These are phyloP conservation scores for Biston betularia DNA, from an alignment of 2,888 invertebrate species.

Conservation along the genomic window DNA sequence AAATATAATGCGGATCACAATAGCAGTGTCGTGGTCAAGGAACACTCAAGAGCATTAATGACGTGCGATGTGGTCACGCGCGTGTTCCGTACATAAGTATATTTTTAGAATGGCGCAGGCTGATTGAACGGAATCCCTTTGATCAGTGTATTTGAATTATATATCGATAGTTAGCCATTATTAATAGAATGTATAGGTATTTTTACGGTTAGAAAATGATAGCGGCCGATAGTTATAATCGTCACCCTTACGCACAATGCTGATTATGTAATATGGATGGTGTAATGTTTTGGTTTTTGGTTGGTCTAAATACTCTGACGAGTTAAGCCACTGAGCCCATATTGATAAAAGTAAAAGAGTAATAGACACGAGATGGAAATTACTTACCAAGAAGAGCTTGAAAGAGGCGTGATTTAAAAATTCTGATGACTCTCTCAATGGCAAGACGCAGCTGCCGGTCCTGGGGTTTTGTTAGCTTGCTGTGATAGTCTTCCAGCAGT, in stretches of 20 bases:
- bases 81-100: conserved; percentile 55
- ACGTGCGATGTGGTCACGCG: conserved; percentile 74
- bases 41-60: conserved; percentile 75
- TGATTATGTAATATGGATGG: too few relatives aligned
- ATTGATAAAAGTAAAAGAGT: too few relatives aligned
- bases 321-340: too few relatives aligned
- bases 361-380: neutral
- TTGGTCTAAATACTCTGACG: too few relatives aligned
- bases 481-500: conserved; percentile 99
- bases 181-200: neutral
- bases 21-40: conserved; percentile 81
- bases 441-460: conserved; percentile 98
- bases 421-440: conserved; percentile 98
- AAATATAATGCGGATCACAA: conserved; percentile 81
- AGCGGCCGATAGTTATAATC: too few relatives aligned
- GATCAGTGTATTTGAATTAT: conserved; percentile 54
- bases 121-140: conserved; percentile 62
- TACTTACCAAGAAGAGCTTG: conserved; percentile 97
- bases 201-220: too few relatives aligned
- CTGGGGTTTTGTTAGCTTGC: conserved; percentile 96
- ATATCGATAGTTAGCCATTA: conserved; percentile 16
- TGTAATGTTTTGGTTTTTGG: too few relatives aligned
- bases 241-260: too few relatives aligned
- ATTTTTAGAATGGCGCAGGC: conserved; percentile 67
- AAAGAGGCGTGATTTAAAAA: conserved; percentile 99